These are phyloP conservation scores for Cynocephalus volans DNA, from an alignment of 2,113 vertebrate genomes.

Conservation along the genomic window DNA sequence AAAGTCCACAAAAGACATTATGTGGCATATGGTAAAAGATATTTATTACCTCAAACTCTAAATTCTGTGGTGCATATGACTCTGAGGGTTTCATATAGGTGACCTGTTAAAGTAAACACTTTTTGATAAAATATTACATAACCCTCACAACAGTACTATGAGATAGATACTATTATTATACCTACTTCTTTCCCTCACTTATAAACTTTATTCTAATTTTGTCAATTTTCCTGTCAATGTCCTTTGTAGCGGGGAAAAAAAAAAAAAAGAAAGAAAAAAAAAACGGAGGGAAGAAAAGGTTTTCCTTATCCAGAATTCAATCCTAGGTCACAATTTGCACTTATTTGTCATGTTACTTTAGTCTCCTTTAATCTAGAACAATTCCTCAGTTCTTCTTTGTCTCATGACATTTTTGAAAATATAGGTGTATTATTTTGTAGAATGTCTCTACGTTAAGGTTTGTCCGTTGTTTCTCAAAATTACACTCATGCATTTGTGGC, in stretches of 20 bases:
- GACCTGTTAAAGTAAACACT: not conserved
- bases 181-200: not conserved
- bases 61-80: not conserved
- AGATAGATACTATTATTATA: not conserved
- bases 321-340: not conserved
- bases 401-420: not conserved
- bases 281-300: no score
- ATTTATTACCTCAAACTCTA: not conserved
- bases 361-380: not conserved
- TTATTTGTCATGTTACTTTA: not conserved
- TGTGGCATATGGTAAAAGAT: not conserved
- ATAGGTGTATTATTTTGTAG: not conserved
- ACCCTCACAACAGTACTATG: not conserved
- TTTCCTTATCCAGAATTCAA: not conserved
- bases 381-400: not conserved
- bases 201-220: not conserved
- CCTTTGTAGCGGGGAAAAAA: not conserved
- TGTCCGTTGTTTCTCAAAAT: not conserved
- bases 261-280: no score
- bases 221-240: not conserved
- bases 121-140: not conserved
- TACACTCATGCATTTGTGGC: not conserved
- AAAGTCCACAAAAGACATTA: not conserved
- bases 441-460: no score
- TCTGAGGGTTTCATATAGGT: not conserved